Conservation (phyloP, 2,113 vertebrate species). For the Menidia beryllina region DNA sequence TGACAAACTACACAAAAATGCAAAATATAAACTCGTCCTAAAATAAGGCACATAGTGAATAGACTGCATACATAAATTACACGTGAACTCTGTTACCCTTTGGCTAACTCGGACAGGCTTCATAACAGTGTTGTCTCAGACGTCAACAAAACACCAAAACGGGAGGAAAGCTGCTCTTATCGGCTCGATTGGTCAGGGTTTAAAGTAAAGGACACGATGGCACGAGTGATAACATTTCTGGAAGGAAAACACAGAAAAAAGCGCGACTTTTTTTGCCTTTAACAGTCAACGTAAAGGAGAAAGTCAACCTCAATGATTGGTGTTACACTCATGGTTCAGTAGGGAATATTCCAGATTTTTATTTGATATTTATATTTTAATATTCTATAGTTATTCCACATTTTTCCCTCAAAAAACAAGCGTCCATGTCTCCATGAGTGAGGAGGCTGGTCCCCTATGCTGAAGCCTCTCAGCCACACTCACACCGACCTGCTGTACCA, state of each 20-base stretch:
- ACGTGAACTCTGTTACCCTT: slow-evolving; percentile 29
- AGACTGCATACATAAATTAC: slow-evolving; percentile 42
- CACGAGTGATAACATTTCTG: slow-evolving; percentile 26
- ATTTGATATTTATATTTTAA: too few relatives aligned
- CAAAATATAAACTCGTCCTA: slow-evolving; percentile 71
- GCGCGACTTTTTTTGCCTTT: neutral
- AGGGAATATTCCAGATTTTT: neutral
- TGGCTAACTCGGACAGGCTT: slow-evolving; percentile 38
- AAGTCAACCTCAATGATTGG: slow-evolving; percentile 21
- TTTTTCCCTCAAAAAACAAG: too few relatives aligned
- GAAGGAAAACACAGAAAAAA: neutral
- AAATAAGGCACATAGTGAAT: slow-evolving; percentile 79
- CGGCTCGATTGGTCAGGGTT: neutral
- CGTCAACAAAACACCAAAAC: slow-evolving; percentile 1
- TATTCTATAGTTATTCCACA: too few relatives aligned
- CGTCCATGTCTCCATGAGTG: too few relatives aligned
- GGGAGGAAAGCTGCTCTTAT: neutral
- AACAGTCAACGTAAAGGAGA: slow-evolving; percentile 13
- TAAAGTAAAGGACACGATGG: slow-evolving; percentile 33
- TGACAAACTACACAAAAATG: slow-evolving; percentile 67
- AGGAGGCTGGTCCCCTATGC: too few relatives aligned
- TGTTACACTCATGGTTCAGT: neutral
- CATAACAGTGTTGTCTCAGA: neutral
- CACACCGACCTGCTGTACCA: neutral
- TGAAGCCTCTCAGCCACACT: neutral